These are phyloP conservation scores for Anabas testudineus DNA, from an alignment of 2,797 vertebrate species.

Conservation along the genomic window DNA sequence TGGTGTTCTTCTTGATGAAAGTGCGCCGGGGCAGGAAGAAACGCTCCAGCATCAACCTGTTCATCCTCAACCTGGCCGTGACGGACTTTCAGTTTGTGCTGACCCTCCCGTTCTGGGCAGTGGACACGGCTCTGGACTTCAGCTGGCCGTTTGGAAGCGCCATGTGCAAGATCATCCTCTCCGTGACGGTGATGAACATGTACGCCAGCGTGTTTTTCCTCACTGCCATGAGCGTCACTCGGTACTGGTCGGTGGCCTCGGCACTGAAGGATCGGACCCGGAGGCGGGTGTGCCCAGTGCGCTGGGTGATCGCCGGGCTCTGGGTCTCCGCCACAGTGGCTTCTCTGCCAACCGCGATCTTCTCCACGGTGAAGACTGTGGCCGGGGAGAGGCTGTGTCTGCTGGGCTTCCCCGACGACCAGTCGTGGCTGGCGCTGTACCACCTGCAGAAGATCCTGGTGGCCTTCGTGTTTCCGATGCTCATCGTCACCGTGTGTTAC, in stretches of 20 bases:
- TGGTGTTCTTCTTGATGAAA: constrained; percentile 83
- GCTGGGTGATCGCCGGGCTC: constrained; percentile 75
- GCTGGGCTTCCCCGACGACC: constrained; percentile 75
- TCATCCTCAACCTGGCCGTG: constrained; percentile 83
- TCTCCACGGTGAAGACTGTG: constrained; percentile 71
- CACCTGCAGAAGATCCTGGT: constrained; percentile 82
- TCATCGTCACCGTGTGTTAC: constrained; percentile 81
- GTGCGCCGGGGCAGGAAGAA: constrained; percentile 64
- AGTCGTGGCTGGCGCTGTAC: constrained; percentile 77
- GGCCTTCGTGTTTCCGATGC: constrained; percentile 82
- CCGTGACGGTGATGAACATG: constrained; percentile 89
- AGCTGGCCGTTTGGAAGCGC: constrained; percentile 89
- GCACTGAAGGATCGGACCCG: constrained; percentile 73
- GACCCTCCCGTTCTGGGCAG: constrained; percentile 88
- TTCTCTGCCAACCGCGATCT: constrained; percentile 75
- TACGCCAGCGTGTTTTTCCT: constrained; percentile 89
- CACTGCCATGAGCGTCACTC: constrained; percentile 87
- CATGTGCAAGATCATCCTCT: constrained; percentile 87
- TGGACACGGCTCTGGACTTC: constrained; percentile 87
- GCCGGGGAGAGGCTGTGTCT: constrained; percentile 80
- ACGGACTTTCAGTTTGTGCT: constrained; percentile 88
- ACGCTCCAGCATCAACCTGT: constrained; percentile 80
- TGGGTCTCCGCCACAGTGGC: constrained; percentile 78
- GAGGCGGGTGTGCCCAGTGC: constrained; percentile 69
- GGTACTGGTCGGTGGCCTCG: constrained; percentile 84